Percentiles rank a stretch among this genome's conserved stretches.
These are phyloP conservation scores for Scortum barcoo DNA, from an alignment of 2,113 vertebrate genomes.

Conservation along the genomic window DNA sequence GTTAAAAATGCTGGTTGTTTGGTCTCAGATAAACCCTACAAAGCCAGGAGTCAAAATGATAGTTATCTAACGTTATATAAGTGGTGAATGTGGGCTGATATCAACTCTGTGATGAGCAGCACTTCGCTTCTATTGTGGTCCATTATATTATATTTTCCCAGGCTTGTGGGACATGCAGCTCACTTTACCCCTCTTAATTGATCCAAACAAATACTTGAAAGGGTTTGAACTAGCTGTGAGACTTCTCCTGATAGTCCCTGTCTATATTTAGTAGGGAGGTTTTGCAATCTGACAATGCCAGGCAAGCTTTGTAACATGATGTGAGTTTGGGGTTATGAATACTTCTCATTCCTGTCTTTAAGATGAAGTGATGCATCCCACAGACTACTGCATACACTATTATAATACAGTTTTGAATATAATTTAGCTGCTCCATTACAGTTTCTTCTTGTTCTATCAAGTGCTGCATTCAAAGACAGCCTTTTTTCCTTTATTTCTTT, in stretches of 20 bases:
- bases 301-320: conserved; percentile 22
- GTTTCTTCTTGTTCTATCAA: not conserved
- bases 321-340: conserved; percentile 2
- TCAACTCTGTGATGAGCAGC: not conserved
- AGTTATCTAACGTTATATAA: not conserved
- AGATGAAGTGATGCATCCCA: not conserved
- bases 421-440: not conserved
- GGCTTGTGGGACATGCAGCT: not conserved
- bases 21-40: not conserved
- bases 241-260: not conserved
- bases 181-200: not conserved
- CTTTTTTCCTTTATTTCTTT: too few relatives aligned
- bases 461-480: not conserved
- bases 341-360: not conserved
- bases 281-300: not conserved
- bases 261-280: not conserved
- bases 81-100: not conserved
- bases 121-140: not conserved
- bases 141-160: not conserved
- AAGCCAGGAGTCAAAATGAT: too few relatives aligned
- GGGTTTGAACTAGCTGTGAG: not conserved
- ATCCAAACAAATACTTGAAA: not conserved
- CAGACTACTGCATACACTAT: not conserved
- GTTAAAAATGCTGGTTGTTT: not conserved
- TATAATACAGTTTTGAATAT: not conserved